phyloP scores from a whole-genome alignment of 2,113 vertebrate species.

The Prinia subflava region DNA sequence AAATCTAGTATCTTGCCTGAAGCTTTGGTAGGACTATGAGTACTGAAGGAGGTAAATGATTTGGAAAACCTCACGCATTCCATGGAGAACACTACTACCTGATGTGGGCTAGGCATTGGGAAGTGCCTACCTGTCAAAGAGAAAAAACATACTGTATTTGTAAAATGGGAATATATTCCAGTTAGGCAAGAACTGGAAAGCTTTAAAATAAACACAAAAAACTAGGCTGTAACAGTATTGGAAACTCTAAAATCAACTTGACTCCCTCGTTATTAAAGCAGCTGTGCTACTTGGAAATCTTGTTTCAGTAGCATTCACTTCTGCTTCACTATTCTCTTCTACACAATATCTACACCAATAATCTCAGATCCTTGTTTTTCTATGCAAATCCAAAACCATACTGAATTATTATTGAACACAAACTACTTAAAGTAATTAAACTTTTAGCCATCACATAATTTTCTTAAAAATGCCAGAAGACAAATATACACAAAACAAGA shows the following conservation, averaged over 20 bases:
- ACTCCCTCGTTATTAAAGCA: neutral
- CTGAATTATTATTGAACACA: neutral
- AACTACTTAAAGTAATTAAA: neutral
- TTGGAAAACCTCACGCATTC: slow-evolving; percentile 86
- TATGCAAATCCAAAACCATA: neutral
- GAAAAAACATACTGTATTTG: slow-evolving; percentile 75
- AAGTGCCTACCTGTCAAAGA: slow-evolving; percentile 86
- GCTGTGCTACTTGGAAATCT: neutral
- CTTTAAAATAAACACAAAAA: neutral
- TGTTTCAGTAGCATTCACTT: neutral
- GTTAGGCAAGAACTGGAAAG: neutral
- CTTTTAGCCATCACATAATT: neutral
- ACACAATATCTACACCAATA: neutral
- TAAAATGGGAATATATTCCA: slow-evolving; percentile 48
- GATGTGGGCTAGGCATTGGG: slow-evolving; percentile 81
- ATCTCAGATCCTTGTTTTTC: neutral
- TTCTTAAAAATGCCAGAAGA: neutral
- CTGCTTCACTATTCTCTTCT: neutral
- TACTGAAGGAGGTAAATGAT: slow-evolving; percentile 79
- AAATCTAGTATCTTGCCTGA: slow-evolving; percentile 81
- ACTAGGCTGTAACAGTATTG: neutral
- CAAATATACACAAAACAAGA: neutral
- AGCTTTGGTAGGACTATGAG: slow-evolving; percentile 78
- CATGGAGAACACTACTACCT: slow-evolving; percentile 86
- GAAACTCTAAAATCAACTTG: neutral